These are phyloP conservation scores for Manacus vitellinus DNA, from an alignment of 2,113 vertebrate species.

Conservation along the genomic window DNA sequence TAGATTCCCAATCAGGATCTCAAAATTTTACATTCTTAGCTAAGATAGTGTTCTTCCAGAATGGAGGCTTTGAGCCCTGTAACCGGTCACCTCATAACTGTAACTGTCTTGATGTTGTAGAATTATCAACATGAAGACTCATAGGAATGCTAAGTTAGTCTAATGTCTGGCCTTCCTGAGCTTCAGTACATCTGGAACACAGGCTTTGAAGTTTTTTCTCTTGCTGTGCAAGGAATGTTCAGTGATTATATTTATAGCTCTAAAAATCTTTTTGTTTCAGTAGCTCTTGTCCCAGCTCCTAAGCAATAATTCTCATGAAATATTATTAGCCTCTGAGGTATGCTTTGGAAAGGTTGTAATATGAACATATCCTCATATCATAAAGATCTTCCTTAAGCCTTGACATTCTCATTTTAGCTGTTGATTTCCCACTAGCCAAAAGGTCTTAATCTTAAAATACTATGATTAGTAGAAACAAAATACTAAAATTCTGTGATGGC, in stretches of 20 bases:
- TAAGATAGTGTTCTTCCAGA: neutral
- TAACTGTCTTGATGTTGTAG: neutral
- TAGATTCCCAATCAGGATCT: neutral
- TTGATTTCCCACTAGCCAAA: neutral
- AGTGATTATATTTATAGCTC: neutral
- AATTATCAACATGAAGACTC: neutral
- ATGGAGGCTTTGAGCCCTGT: neutral
- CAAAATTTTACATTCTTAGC: neutral
- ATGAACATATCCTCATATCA: neutral
- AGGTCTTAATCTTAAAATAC: neutral
- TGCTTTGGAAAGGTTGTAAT: neutral
- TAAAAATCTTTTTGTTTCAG: constrained; percentile 5
- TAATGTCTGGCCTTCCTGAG: neutral
- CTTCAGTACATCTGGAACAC: neutral
- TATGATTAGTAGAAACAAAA: neutral
- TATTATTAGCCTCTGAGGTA: neutral
- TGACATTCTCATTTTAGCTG: neutral
- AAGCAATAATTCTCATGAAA: neutral
- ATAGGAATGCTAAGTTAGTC: neutral
- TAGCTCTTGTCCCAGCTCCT: neutral
- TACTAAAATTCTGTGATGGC: neutral
- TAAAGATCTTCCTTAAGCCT: neutral
- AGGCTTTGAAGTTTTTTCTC: constrained; percentile 19
- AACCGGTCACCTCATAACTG: neutral
- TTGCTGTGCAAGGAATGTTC: neutral